Percentiles rank a stretch among this genome's conserved stretches.
Conservation (phyloP, 2,797 vertebrate genomes). For the Etheostoma perlongum region DNA sequence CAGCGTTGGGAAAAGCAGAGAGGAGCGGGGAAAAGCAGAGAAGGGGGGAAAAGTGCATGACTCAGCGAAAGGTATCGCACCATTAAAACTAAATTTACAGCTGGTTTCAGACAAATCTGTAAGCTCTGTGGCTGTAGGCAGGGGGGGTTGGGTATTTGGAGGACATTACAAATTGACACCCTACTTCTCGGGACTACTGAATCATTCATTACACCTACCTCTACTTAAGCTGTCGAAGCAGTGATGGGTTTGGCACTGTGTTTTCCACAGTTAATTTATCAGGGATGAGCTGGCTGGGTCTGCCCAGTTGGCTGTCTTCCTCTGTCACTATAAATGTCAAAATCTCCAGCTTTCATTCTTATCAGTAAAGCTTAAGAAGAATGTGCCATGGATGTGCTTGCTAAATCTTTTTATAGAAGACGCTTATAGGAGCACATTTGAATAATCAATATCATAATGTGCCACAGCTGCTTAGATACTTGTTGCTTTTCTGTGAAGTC, state of each 20-base stretch:
- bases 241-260: slow-evolving; percentile 76
- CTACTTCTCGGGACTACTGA: slow-evolving; percentile 75
- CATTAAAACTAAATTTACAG: slow-evolving; percentile 88
- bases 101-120: slow-evolving; percentile 80
- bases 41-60: slow-evolving; percentile 74
- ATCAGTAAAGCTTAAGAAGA: slow-evolving; percentile 10
- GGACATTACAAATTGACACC: slow-evolving; percentile 84
- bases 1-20: slow-evolving; percentile 71
- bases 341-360: slow-evolving; percentile 34
- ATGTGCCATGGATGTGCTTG: neutral
- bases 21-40: slow-evolving; percentile 33
- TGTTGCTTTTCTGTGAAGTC: slow-evolving; percentile 10
- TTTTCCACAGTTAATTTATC: slow-evolving; percentile 77
- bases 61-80: slow-evolving; percentile 82
- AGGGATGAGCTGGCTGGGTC: slow-evolving; percentile 59
- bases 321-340: slow-evolving; percentile 58
- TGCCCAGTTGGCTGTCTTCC: slow-evolving; percentile 37
- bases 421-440: slow-evolving; percentile 19
- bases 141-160: slow-evolving; percentile 75
- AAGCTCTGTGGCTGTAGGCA: slow-evolving; percentile 55
- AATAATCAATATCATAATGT: slow-evolving; percentile 41
- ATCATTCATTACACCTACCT: slow-evolving; percentile 84
- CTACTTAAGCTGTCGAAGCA: slow-evolving; percentile 81
- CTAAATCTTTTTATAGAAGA: neutral
- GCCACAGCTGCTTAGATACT: neutral